phyloP scores from a whole-genome alignment of 2,888 invertebrate genomes.

The Drosophila prolongata region DNA sequence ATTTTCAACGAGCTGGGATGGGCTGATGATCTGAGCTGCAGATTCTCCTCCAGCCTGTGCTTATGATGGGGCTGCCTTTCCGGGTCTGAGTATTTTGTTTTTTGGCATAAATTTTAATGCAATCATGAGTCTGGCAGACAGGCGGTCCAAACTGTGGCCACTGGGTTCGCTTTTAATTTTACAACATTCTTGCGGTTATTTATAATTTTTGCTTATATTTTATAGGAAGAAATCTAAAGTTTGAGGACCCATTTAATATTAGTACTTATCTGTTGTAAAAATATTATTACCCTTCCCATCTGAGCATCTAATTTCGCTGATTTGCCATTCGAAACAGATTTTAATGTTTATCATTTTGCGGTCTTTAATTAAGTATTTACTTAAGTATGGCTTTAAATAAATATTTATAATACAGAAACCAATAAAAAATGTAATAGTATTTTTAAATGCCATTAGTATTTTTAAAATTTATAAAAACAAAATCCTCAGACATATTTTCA shows the following conservation, averaged over 20 bases:
- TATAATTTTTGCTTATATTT: neutral
- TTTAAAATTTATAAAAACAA: too few relatives aligned
- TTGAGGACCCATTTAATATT: neutral
- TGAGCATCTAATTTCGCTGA: too few relatives aligned
- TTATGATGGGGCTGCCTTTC: conserved; percentile 18
- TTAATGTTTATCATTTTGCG: too few relatives aligned
- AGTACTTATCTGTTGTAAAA: neutral
- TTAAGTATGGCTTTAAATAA: too few relatives aligned
- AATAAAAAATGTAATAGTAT: too few relatives aligned
- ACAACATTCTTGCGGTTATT: conserved; percentile 25
- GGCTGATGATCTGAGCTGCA: conserved; percentile 29
- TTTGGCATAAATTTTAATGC: conserved; percentile 52
- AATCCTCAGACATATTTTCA: too few relatives aligned
- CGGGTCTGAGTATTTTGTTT: conserved; percentile 20
- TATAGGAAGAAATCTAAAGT: neutral
- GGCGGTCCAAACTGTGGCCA: conserved; percentile 15
- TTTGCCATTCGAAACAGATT: too few relatives aligned
- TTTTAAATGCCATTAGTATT: too few relatives aligned
- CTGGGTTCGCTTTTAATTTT: conserved; percentile 30
- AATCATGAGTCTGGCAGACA: conserved; percentile 31
- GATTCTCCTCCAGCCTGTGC: conserved; percentile 7
- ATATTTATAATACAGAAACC: too few relatives aligned
- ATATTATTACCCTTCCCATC: too few relatives aligned
- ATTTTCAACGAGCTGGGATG: conserved; percentile 50
- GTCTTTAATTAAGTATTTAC: too few relatives aligned